Evolutionary conservation across 2,888 invertebrate species (phyloP).

Genomic region (Geophilus truncorum): DNA sequence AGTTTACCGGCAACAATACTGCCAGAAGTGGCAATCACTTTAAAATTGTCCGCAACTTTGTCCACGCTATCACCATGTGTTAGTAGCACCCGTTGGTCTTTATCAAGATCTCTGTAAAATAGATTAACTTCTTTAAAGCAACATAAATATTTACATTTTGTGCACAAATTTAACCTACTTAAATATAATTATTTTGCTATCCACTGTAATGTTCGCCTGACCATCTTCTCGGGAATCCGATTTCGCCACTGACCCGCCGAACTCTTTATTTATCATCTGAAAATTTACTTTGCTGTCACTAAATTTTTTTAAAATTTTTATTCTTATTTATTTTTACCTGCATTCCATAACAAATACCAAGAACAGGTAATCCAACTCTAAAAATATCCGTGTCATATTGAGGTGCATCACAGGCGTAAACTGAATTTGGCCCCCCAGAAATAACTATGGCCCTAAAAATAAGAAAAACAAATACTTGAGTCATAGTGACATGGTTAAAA

Average conservation of each 20-base stretch:
- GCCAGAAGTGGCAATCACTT: conserved; percentile 76
- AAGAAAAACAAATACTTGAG: background rate
- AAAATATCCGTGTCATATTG: conserved; percentile 93
- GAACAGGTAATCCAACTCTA: conserved; percentile 85
- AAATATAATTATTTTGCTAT: conserved; percentile 82
- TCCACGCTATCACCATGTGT: conserved; percentile 98
- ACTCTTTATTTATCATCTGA: conserved; percentile 94
- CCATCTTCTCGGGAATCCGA: conserved; percentile 91
- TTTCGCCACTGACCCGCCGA: conserved; percentile 82
- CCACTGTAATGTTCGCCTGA: conserved; percentile 81
- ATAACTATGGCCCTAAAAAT: conserved; percentile 81
- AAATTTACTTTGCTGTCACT: background rate
- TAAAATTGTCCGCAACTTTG: conserved; percentile 81
- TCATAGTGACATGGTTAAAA: no score
- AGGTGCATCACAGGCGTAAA: conserved; percentile 90
- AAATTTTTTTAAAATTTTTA: background rate
- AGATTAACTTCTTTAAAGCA: no score
- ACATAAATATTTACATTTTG: no score
- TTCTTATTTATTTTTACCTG: conserved; percentile 52
- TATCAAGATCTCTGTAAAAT: conserved; percentile 69
- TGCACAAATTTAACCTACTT: conserved; percentile 67
- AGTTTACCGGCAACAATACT: conserved; percentile 62
- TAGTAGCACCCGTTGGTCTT: conserved; percentile 80
- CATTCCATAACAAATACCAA: conserved; percentile 99
- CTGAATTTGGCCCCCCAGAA: conserved; percentile 96